These are phyloP conservation scores for Siphamia tubifer DNA, from an alignment of 2,113 vertebrate species.

Conservation along the genomic window DNA sequence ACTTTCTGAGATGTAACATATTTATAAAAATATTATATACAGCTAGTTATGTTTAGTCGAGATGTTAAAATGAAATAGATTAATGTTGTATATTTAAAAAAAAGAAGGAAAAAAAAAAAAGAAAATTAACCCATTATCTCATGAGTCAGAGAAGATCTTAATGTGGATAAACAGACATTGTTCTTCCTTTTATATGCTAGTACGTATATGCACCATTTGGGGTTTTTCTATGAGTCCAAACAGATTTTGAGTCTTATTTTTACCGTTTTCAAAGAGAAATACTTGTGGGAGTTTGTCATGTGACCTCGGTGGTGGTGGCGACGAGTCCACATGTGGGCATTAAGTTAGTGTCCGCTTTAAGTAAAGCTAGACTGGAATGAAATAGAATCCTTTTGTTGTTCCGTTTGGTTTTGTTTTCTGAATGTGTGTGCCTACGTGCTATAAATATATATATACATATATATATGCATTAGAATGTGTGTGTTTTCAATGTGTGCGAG, in stretches of 20 bases:
- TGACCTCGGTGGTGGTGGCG: slow-evolving; percentile 42
- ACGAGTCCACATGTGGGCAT: slow-evolving; percentile 17
- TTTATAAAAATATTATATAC: slow-evolving; percentile 64
- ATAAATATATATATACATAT: slow-evolving; percentile 1
- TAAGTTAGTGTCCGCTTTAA: slow-evolving; percentile 27
- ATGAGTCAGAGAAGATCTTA: slow-evolving; percentile 41
- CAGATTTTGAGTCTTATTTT: slow-evolving; percentile 43
- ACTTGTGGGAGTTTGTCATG: slow-evolving; percentile 23
- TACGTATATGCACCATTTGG: slow-evolving; percentile 28
- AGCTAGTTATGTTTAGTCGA: slow-evolving; percentile 65
- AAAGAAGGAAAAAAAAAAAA: slow-evolving; percentile 3
- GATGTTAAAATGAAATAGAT: slow-evolving; percentile 59
- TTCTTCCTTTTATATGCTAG: slow-evolving; percentile 75
- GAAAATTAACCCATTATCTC: slow-evolving; percentile 23
- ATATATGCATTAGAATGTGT: slow-evolving; percentile 45
- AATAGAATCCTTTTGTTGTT: not conserved
- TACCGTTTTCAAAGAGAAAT: slow-evolving; percentile 43
- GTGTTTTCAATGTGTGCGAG: not conserved
- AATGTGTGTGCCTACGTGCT: slow-evolving; percentile 52
- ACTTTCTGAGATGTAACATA: slow-evolving; percentile 64
- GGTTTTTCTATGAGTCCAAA: slow-evolving; percentile 55
- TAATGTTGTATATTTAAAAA: slow-evolving; percentile 60
- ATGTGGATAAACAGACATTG: slow-evolving; percentile 40
- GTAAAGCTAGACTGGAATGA: slow-evolving; percentile 28
- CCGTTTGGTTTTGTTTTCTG: slow-evolving; percentile 36